Conservation (phyloP, 1,140 invertebrate genomes). For the Dreissena polymorpha region DNA sequence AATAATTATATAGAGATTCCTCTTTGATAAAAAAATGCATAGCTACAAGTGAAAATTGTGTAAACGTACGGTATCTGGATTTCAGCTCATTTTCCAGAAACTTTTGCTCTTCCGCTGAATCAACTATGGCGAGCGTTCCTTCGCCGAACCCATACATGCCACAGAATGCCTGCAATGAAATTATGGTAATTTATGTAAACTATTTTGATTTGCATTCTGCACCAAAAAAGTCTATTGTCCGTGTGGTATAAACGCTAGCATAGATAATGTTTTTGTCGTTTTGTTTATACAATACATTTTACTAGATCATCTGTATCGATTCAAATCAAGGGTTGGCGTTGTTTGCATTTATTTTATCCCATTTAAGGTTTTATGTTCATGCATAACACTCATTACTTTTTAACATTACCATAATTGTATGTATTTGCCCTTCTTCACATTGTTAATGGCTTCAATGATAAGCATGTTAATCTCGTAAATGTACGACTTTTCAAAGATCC, state of each 20-base stretch:
- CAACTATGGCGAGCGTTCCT: slow-evolving; percentile 29
- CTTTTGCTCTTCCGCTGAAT: slow-evolving; percentile 3
- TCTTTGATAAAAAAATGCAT: no score
- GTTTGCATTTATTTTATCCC: background rate
- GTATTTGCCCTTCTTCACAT: no score
- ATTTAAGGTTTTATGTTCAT: no score
- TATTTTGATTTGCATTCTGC: background rate
- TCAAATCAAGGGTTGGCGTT: background rate
- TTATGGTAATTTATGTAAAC: background rate
- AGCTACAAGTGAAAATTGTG: no score
- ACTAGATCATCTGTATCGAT: background rate
- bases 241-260: background rate
- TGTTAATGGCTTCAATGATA: no score
- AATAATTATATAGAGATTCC: no score
- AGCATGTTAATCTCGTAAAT: no score
- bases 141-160: slow-evolving; percentile 13
- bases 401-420: no score
- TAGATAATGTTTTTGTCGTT: background rate
- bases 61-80: background rate
- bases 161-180: slow-evolving; percentile 20
- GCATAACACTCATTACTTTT: no score
- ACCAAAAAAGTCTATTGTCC: background rate
- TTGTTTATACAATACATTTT: background rate
- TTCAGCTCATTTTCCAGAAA: slow-evolving; percentile 35
- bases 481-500: no score